Base-by-base conservation (phyloP, 2,113 vertebrate species). In the Chaenocephalus aceratus region DNA sequence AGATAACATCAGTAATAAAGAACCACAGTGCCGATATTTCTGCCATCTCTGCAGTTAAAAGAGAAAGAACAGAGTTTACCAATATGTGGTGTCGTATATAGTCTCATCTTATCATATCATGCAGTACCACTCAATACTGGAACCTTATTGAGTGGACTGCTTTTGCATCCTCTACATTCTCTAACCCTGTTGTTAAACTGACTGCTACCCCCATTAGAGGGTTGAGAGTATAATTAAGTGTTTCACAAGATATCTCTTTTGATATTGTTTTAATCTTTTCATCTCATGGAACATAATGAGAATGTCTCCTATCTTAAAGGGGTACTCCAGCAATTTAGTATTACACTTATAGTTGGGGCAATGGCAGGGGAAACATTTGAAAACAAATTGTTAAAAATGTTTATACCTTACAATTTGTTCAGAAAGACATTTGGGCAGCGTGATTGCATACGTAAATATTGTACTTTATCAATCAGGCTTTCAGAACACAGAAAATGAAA, bases 1-100 rank as follows among this genome's bases (percentile, higher is more conserved):
- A 59, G 84, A 86, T 83, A 85, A 65, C 41, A 86, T 89, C 87
- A 76, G 85, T 85, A 80, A 88, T 89, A 84, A 89, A 87, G 78
- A 88, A 83, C 58, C 53, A 72, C 56, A 61, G 5, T 18, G 75
- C 44, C 81, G 76, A 86, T 85, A 77, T 85, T 88, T 80, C 59
- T 78, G 77, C 79, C 46, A 77, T 73, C 10, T 21, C 82, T 79
- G 78, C 59, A 79, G 77, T 53, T 62, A 36, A 54, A 83, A 61
- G 51, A 69, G 52, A 65, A 64, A 74, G 77, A 67, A 49, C 60
- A 73, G 62, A 73, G 61, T 63, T 75, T 79, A 77, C 36, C 51
- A 0, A 41, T 0, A 0, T 56, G 75, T 41, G n/a, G 10, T 53
- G 48, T 30, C 30, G 14, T 52, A 75, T 65, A 72, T 44, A 34